A percentile compares a stretch with the other conserved stretches of the same genome.
phyloP scores from a whole-genome alignment of 2,888 invertebrate species.

The Galeopsomyia nigrocyanea region DNA sequence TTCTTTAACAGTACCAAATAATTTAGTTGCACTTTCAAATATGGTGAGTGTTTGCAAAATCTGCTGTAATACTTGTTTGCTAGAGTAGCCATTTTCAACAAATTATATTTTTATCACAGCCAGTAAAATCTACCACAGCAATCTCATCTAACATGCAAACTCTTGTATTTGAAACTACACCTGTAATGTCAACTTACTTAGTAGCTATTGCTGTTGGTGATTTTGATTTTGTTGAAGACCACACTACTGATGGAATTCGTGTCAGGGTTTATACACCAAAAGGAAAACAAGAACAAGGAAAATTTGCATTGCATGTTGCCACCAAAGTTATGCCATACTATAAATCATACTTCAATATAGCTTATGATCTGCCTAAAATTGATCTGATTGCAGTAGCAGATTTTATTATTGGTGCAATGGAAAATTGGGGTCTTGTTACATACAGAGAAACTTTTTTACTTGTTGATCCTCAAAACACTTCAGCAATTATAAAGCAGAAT shows the following conservation, averaged over 20 bases:
- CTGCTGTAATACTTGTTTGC: background rate
- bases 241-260: too few relatives aligned
- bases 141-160: constrained; percentile 49
- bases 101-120: constrained; percentile 57
- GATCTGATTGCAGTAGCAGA: constrained; percentile 72
- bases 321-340: constrained; percentile 34
- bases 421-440: constrained; percentile 51
- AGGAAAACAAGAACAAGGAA: constrained; percentile 26
- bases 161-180: constrained; percentile 76
- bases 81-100: constrained; percentile 13
- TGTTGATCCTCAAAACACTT: constrained; percentile 67
- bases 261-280: constrained; percentile 11
- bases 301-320: constrained; percentile 34
- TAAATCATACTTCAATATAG: constrained; percentile 42
- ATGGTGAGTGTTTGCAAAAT: constrained; percentile 74
- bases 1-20: constrained; percentile 83
- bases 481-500: constrained; percentile 73
- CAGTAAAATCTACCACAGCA: constrained; percentile 59
- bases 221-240: constrained; percentile 50
- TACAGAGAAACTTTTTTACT: constrained; percentile 70
- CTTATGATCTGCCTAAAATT: constrained; percentile 82
- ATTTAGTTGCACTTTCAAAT: constrained; percentile 91
- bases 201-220: constrained; percentile 87
- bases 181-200: constrained; percentile 94
- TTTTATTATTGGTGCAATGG: constrained; percentile 47